Conservation (phyloP, 2,113 vertebrate genomes). For the Bos javanicus region DNA sequence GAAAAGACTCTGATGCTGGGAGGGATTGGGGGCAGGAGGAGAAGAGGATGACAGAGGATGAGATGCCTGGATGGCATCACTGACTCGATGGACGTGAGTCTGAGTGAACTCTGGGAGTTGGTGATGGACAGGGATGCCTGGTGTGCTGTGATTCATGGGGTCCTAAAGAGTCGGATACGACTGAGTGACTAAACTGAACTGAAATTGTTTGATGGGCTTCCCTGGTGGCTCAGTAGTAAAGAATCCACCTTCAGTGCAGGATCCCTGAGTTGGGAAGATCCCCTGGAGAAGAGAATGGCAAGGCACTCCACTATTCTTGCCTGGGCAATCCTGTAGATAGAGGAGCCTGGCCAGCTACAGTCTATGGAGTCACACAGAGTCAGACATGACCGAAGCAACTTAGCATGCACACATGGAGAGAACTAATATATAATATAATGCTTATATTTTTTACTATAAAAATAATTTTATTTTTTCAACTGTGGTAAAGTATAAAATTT, state of each 20-base stretch:
- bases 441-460: background rate
- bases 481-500: background rate
- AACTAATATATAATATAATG: background rate
- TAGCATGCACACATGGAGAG: background rate
- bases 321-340: background rate
- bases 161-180: no score
- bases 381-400: fast-evolving
- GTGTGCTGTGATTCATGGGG: no score
- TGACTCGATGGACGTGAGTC: no score
- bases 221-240: background rate
- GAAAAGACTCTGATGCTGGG: no score
- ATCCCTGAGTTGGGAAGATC: background rate
- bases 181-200: no score
- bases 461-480: background rate
- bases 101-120: no score
- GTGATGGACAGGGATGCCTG: no score
- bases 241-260: background rate
- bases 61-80: no score
- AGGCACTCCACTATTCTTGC: background rate
- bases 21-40: no score
- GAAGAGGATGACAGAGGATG: no score
- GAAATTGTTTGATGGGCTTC: background rate
- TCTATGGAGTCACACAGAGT: background rate
- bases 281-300: background rate
- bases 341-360: background rate